A percentile compares a stretch with the other conserved stretches of the same genome.
Conservation (phyloP, 2,113 vertebrate species). For the Elanoides forficatus region DNA sequence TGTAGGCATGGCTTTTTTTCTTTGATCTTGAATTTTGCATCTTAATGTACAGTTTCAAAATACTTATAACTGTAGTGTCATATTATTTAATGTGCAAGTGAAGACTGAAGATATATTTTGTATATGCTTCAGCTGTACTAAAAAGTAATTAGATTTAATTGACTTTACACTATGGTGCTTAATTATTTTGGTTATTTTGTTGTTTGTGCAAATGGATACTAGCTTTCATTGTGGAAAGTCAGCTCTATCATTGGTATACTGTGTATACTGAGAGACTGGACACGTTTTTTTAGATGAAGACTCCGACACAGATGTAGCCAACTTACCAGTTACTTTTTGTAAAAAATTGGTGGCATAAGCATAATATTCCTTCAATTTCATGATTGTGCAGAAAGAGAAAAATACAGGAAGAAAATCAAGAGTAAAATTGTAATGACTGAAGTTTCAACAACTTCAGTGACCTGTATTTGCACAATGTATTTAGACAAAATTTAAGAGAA, state of each 20-base stretch:
- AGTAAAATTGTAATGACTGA: not conserved
- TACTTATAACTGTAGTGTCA: not conserved
- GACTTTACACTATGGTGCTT: not conserved
- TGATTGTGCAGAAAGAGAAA: not conserved
- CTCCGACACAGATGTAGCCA: not conserved
- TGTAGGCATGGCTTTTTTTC: not conserved
- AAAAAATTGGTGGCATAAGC: not conserved
- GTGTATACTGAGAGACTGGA: not conserved
- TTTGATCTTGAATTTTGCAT: not conserved
- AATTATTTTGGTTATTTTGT: not conserved
- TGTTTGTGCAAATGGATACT: not conserved
- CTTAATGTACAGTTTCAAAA: not conserved
- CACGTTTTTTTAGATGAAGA: rapidly evolving
- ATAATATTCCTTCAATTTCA: not conserved
- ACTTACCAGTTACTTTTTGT: not conserved
- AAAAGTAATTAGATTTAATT: not conserved
- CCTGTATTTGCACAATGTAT: not conserved
- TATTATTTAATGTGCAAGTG: not conserved
- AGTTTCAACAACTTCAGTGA: not conserved
- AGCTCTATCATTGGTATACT: not conserved
- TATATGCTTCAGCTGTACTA: not conserved
- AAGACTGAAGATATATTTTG: not conserved
- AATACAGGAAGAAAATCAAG: not conserved
- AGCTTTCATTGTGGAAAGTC: not conserved
- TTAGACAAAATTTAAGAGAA: not conserved